These are phyloP conservation scores for Tortricodes alternella DNA, from an alignment of 2,888 invertebrate species.

Conservation along the genomic window DNA sequence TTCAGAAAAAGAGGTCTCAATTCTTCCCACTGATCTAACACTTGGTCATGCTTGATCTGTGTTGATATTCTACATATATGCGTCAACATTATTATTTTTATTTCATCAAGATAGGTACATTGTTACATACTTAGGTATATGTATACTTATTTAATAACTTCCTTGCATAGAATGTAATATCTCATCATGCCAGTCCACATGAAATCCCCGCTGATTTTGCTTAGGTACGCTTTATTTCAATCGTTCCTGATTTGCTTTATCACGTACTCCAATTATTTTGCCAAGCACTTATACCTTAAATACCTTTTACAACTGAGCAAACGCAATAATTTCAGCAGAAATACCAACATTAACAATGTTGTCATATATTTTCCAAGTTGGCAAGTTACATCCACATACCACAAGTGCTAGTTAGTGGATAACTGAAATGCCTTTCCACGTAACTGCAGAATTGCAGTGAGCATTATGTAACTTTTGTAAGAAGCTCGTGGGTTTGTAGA, in stretches of 20 bases:
- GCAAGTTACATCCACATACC: constrained; percentile 28
- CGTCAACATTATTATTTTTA: too few species aligned
- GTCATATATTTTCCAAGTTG: constrained; percentile 29
- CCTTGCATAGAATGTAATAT: too few species aligned
- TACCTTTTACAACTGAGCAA: constrained; percentile 4
- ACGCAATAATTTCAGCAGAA: constrained; percentile 18
- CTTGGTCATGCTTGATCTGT: too few species aligned
- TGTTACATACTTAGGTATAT: too few species aligned
- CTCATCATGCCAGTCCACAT: too few species aligned
- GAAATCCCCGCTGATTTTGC: too few species aligned
- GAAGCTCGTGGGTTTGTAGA: constrained; percentile 4
- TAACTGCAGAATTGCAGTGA: constrained; percentile 29
- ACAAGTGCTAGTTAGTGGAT: constrained; percentile 26
- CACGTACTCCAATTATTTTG: neutral
- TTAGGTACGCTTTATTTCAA: neutral
- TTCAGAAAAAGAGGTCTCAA: too few species aligned
- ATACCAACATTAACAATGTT: constrained; percentile 28
- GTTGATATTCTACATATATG: too few species aligned
- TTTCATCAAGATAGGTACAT: too few species aligned
- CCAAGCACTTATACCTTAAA: constrained; percentile 15
- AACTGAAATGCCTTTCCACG: constrained; percentile 17
- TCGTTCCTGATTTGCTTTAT: neutral
- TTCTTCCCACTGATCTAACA: too few species aligned
- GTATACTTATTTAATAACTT: too few species aligned
- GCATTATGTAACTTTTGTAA: constrained; percentile 20